A percentile compares a stretch with the other conserved stretches of the same genome.
phyloP scores from a whole-genome alignment of 1,140 invertebrate species.

The Berghia stephanieae region DNA sequence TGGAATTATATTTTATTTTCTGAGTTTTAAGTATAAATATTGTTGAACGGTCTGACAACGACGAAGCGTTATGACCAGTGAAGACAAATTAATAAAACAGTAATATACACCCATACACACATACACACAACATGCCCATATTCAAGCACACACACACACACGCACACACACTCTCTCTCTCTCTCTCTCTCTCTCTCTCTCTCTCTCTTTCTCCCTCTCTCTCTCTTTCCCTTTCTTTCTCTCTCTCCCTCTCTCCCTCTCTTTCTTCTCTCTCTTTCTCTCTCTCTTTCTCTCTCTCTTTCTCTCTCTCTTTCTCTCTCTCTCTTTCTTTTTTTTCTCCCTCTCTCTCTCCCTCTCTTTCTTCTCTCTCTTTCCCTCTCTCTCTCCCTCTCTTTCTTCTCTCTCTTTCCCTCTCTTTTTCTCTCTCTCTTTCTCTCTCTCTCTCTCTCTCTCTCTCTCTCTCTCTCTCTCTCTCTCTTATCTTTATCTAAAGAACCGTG shows the following conservation, averaged over 20 bases:
- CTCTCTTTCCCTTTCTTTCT: not conserved
- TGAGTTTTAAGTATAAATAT: too few species aligned
- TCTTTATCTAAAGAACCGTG: too few species aligned
- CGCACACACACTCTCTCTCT: constrained; percentile 10
- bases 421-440: not conserved
- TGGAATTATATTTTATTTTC: too few species aligned
- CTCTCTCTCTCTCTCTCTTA: not conserved
- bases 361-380: constrained; percentile 14
- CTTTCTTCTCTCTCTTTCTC: not conserved
- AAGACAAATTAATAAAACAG: too few species aligned
- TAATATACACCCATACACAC: too few species aligned
- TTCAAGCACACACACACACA: too few species aligned
- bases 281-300: not conserved
- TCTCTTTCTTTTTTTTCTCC: too few species aligned
- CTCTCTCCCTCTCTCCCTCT: not conserved
- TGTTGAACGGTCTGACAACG: too few species aligned
- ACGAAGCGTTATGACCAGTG: too few species aligned
- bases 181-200: constrained; percentile 9
- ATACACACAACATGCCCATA: too few species aligned
- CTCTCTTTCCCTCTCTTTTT: not conserved
- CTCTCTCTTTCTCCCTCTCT: constrained; percentile 4
- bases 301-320: not conserved
- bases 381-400: constrained; percentile 19
- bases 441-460: not conserved
- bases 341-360: not conserved